Percentiles rank a stretch among this genome's conserved stretches.
Evolutionary conservation across 2,888 invertebrate species (phyloP).

Genomic region (Glyphotaelius pellucidus): DNA sequence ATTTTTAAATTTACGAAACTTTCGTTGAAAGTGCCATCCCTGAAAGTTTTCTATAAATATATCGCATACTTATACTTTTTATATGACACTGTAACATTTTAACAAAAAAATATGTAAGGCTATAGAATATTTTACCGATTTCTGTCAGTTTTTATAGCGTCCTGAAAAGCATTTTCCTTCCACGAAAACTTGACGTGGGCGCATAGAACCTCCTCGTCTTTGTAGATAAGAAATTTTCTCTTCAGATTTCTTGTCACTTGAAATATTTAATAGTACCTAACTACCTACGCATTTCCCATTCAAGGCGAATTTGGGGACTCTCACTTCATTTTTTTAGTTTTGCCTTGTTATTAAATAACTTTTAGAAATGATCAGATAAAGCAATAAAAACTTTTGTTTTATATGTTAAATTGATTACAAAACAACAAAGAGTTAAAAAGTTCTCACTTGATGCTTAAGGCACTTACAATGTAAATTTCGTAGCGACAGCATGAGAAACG

Average conservation of each 20-base stretch:
- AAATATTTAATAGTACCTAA: background rate
- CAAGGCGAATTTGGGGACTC: background rate
- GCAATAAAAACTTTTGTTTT: background rate
- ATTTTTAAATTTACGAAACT: too few species aligned
- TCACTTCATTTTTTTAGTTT: background rate
- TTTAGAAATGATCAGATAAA: background rate
- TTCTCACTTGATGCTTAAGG: too few species aligned
- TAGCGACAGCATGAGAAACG: background rate
- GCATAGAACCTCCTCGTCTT: background rate
- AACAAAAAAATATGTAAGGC: background rate
- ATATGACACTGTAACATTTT: background rate
- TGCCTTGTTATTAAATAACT: background rate
- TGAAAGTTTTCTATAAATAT: background rate
- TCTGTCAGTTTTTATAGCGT: background rate
- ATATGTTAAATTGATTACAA: background rate
- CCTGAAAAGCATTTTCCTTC: background rate
- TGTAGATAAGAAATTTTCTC: background rate
- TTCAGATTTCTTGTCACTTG: background rate
- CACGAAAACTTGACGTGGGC: background rate
- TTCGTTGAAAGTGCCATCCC: background rate
- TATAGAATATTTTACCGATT: background rate
- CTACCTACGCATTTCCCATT: background rate
- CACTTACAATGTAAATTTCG: background rate
- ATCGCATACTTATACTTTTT: background rate
- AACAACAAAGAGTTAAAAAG: background rate